Evolutionary conservation across 2,888 invertebrate species (phyloP), one percentile per base, ranked within the genome.

Genomic region (Conchocele bisecta): DNA sequence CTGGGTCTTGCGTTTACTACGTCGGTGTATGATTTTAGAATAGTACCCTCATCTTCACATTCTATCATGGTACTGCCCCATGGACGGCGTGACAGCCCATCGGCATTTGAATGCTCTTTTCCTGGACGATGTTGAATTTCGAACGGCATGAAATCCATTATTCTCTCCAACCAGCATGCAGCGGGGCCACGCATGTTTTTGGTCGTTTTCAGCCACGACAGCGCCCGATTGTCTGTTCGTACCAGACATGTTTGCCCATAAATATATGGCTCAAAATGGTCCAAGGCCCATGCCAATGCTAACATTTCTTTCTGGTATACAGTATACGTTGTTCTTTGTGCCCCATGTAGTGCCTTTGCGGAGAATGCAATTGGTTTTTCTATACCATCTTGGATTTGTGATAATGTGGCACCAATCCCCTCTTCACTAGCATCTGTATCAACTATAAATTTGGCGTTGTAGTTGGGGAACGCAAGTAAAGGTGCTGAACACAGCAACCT

Each of bases 341-440:
- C 24, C 6, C 20, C 13, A 1, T n/a, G 3, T 31, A 73, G 35
- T 11, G 51, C 17, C 35, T 15, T n/a, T n/a, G n/a, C n/a, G n/a
- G n/a, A n/a, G n/a, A n/a, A n/a, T n/a, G n/a, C n/a, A n/a, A 73
- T 48, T 3, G 44, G 54, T 20, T 51, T 7, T 50, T 73, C 69
- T 11, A 11, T 24, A 3, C 71, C 66, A 44, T 64, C 42, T 26
- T 46, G 57, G 1, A 68, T 42, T 35, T 68, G 63, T 13, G 44
- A 63, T 7, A 68, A 29, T 24, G 31, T 31, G 22, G 54, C 69
- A 9, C 64, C 69, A 37, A 66, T 66, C 24, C 57, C 65, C 11
- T 17, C 29, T 17, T 42, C 60, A 48, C 51, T 51, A n/a, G 66
- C 71, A 60, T 71, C 66, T 26, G 66, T 66, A 29, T 71, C 65